Evolutionary conservation across 1,140 invertebrate species (phyloP).

Genomic region (Aleiodes sp.): DNA sequence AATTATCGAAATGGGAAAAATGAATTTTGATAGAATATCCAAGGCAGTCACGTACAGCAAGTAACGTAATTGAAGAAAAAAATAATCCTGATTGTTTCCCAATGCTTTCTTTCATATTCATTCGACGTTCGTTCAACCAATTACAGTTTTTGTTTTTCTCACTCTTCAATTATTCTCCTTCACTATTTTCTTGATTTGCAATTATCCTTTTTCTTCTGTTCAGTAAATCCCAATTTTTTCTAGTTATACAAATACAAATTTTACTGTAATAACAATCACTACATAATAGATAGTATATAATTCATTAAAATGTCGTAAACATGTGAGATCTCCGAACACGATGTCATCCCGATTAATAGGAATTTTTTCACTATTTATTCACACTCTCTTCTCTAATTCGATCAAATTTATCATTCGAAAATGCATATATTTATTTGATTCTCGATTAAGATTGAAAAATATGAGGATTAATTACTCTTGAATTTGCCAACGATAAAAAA

Average conservation of each 20-base stretch:
- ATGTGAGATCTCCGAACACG: not conserved
- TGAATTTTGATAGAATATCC: not conserved
- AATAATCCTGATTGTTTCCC: not conserved
- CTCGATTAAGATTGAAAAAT: no score
- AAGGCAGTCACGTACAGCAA: not conserved
- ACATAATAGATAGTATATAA: not conserved
- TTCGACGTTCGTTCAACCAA: not conserved
- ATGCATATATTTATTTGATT: no score
- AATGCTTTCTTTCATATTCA: not conserved
- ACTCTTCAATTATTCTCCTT: not conserved
- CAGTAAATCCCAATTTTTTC: not conserved
- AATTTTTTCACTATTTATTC: not conserved
- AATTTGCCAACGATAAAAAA: no score
- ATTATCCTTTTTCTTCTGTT: not conserved
- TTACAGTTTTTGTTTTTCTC: not conserved
- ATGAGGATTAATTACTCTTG: no score
- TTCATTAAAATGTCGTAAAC: constrained; percentile 4
- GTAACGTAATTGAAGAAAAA: not conserved
- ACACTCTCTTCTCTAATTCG: no score
- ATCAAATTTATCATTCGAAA: no score
- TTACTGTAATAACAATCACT: constrained; percentile 6
- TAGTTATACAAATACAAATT: not conserved
- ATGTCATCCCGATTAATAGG: not conserved
- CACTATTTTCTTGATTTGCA: not conserved
- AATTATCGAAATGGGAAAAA: not conserved